These are phyloP conservation scores for Spialia ferax DNA, from an alignment of 2,888 invertebrate genomes.

Conservation along the genomic window DNA sequence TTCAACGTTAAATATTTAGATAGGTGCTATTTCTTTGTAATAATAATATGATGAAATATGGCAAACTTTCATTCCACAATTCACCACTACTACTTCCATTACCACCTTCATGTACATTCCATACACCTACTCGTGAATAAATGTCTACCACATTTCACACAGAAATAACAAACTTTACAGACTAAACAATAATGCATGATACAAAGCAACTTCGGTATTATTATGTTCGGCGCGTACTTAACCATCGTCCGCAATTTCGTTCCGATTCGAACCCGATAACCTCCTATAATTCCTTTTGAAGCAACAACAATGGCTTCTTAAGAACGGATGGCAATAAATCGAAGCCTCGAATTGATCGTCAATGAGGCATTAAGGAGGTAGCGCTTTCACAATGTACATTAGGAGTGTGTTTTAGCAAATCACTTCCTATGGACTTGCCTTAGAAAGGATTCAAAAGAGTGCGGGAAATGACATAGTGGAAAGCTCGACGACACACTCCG, in stretches of 20 bases:
- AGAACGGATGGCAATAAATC: slow-evolving; percentile 79
- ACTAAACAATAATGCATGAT: background rate
- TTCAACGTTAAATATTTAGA: too few relatives aligned
- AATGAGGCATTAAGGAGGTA: slow-evolving; percentile 79
- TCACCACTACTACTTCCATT: too few relatives aligned
- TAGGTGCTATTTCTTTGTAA: too few relatives aligned
- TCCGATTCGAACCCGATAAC: slow-evolving; percentile 60
- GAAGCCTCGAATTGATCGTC: slow-evolving; percentile 75
- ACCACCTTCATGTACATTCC: too few relatives aligned
- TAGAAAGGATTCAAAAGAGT: slow-evolving; percentile 75
- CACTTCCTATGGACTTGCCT: slow-evolving; percentile 74
- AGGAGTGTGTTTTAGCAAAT: slow-evolving; percentile 84
- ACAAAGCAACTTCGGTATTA: slow-evolving; percentile 4
- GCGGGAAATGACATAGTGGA: slow-evolving; percentile 81
- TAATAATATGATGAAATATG: too few relatives aligned
- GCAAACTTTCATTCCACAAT: too few relatives aligned
- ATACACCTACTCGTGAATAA: too few relatives aligned
- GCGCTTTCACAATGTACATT: slow-evolving; percentile 81
- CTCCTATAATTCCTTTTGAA: slow-evolving; percentile 73
- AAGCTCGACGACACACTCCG: slow-evolving; percentile 68
- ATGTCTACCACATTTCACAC: too few relatives aligned
- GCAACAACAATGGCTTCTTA: slow-evolving; percentile 74
- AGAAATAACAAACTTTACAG: background rate
- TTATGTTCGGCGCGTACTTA: background rate
- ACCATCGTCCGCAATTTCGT: slow-evolving; percentile 52